These are phyloP conservation scores for Leguminivora glycinivorella DNA, from an alignment of 1,140 invertebrate genomes.

Conservation along the genomic window DNA sequence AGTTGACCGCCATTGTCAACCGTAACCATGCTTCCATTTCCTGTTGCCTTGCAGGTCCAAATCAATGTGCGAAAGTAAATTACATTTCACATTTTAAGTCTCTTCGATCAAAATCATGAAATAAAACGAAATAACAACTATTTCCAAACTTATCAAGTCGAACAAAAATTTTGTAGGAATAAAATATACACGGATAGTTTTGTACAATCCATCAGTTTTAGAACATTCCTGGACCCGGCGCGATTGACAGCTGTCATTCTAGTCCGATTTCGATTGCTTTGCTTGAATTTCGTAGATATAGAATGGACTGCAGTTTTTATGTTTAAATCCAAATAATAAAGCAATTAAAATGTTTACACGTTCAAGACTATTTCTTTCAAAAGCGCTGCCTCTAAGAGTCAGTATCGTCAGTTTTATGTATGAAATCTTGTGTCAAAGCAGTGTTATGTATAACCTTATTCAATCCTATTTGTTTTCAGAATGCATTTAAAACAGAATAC, in stretches of 20 bases:
- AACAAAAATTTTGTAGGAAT: no score
- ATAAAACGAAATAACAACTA: no score
- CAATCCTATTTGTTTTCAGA: conserved; percentile 53
- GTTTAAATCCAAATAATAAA: conserved; percentile 29
- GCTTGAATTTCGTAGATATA: conserved; percentile 14
- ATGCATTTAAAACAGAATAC: conserved; percentile 60
- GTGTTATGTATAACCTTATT: conserved; percentile 32
- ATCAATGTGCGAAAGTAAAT: no score
- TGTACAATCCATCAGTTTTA: background rate
- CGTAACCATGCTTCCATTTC: background rate
- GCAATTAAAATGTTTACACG: conserved; percentile 64
- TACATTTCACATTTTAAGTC: no score
- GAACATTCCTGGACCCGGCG: background rate
- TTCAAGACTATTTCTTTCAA: conserved; percentile 62
- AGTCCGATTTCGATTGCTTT: conserved; percentile 25
- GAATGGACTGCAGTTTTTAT: conserved; percentile 10
- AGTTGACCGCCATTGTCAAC: conserved; percentile 24
- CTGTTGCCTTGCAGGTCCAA: background rate
- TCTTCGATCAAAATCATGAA: no score
- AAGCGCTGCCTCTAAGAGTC: conserved; percentile 57
- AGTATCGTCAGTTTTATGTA: conserved; percentile 34
- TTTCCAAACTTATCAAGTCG: no score
- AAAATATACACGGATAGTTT: no score
- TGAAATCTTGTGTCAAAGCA: conserved; percentile 8
- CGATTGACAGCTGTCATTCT: background rate